A percentile compares a stretch with the other conserved stretches of the same genome.
phyloP scores from a whole-genome alignment of 2,888 invertebrate genomes.

The Ophioninae sp. region DNA sequence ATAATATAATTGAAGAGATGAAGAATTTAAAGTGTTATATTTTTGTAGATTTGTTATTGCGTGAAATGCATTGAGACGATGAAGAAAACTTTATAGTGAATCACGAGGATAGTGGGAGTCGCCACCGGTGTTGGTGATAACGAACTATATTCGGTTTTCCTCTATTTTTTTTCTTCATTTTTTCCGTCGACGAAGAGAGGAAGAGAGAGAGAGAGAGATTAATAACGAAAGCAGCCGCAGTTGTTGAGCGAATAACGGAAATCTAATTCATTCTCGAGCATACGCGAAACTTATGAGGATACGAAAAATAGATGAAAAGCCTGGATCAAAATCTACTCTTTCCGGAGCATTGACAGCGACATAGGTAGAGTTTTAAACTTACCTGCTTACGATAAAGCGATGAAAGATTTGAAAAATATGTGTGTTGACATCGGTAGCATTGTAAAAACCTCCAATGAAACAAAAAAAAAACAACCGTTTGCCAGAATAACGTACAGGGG shows the following conservation, averaged over 20 bases:
- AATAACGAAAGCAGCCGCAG: neutral
- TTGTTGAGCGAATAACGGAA: slow-evolving; percentile 12
- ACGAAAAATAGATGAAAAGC: slow-evolving; percentile 20
- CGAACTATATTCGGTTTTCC: slow-evolving; percentile 31
- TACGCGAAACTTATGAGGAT: slow-evolving; percentile 16
- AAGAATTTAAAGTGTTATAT: slow-evolving; percentile 78
- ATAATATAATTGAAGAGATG: slow-evolving; percentile 74
- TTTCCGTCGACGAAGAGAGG: slow-evolving; percentile 7
- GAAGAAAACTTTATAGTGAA: slow-evolving; percentile 65
- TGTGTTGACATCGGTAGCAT: slow-evolving; percentile 57
- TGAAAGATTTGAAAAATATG: slow-evolving; percentile 3
- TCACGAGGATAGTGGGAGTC: slow-evolving; percentile 52
- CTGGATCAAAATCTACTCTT: slow-evolving; percentile 51
- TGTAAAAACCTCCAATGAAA: slow-evolving; percentile 53
- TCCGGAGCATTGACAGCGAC: slow-evolving; percentile 47
- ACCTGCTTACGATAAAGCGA: slow-evolving; percentile 33
- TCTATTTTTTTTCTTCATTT: slow-evolving; percentile 3
- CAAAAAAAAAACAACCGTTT: slow-evolving; percentile 48
- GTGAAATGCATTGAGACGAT: slow-evolving; percentile 79
- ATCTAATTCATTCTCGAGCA: slow-evolving; percentile 39
- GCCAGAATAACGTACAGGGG: slow-evolving; percentile 18
- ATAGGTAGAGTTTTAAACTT: slow-evolving; percentile 44
- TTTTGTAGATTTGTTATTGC: slow-evolving; percentile 81
- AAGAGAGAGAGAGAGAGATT: neutral
- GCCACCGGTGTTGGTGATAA: slow-evolving; percentile 41